A percentile compares a stretch with the other conserved stretches of the same genome.
These are phyloP conservation scores for Diplodus puntazzo DNA, from an alignment of 2,797 vertebrate species.

Conservation along the genomic window DNA sequence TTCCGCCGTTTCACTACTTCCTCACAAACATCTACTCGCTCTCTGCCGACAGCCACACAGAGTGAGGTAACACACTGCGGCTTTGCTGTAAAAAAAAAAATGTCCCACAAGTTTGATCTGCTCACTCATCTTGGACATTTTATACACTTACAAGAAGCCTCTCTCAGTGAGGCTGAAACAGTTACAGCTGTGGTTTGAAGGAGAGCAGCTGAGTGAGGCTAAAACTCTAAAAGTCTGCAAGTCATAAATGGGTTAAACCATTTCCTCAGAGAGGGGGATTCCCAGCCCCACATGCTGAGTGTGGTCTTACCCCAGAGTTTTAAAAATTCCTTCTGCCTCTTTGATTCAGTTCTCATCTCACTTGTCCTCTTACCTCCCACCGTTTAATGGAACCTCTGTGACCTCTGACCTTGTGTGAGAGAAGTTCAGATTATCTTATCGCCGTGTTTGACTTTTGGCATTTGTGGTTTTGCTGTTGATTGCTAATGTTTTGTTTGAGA, in stretches of 20 bases:
- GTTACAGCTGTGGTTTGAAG: conserved; percentile 36
- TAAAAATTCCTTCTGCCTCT: conserved; percentile 15
- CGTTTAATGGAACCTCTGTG: conserved; percentile 16
- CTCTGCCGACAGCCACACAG: background rate
- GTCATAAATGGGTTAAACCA: conserved; percentile 72
- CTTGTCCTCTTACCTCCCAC: conserved; percentile 21
- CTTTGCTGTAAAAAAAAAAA: background rate
- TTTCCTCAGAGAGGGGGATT: conserved; percentile 75
- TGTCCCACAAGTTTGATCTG: background rate
- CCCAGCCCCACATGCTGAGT: conserved; percentile 62
- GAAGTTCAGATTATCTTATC: background rate
- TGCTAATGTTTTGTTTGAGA: background rate
- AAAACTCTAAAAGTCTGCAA: conserved; percentile 17
- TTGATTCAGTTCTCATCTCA: conserved; percentile 18
- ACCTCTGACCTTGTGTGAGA: conserved; percentile 20
- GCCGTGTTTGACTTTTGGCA: too few species aligned
- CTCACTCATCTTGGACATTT: background rate
- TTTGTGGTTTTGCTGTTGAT: background rate
- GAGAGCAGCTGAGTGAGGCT: conserved; percentile 14
- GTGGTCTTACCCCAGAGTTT: conserved; percentile 45
- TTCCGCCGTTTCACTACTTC: conserved; percentile 66
- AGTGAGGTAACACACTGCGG: background rate
- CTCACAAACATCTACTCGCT: conserved; percentile 48
- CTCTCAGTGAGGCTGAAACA: conserved; percentile 22
- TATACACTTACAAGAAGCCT: background rate